phyloP scores from a whole-genome alignment of 2,797 vertebrate genomes.

The Malacoctenus gilli region DNA sequence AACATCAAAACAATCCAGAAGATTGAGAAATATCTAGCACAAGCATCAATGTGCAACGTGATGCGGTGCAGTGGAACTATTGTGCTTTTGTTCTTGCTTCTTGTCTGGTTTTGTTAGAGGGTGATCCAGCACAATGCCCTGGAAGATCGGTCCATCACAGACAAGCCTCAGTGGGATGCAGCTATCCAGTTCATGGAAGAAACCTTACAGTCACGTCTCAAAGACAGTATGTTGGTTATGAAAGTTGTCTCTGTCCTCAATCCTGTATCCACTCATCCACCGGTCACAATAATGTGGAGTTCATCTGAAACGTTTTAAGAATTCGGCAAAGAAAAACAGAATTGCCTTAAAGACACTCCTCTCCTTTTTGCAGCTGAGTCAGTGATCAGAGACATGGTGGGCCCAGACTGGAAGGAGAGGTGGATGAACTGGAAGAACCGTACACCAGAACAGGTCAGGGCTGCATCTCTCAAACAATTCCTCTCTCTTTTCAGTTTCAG shows the following conservation, averaged over 20 bases:
- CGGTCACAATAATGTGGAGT: too few species aligned
- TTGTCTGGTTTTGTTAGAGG: constrained; percentile 77
- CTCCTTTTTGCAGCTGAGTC: constrained; percentile 85
- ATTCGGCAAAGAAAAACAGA: too few species aligned
- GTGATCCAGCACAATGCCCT: constrained; percentile 98
- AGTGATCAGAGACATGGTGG: constrained; percentile 95
- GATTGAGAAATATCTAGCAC: too few species aligned
- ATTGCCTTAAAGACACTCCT: too few species aligned
- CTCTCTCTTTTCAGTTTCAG: too few species aligned
- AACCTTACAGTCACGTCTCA: constrained; percentile 92
- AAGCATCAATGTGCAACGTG: too few species aligned
- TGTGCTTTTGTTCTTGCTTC: constrained; percentile 1
- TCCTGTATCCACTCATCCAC: too few species aligned
- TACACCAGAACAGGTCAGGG: constrained; percentile 91
- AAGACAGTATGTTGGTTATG: constrained; percentile 87
- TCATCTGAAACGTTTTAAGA: too few species aligned
- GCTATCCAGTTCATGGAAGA: constrained; percentile 99
- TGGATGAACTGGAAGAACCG: constrained; percentile 92
- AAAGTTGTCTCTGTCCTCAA: constrained; percentile 1
- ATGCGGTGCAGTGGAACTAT: neutral
- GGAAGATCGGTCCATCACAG: constrained; percentile 96
- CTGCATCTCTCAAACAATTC: too few species aligned
- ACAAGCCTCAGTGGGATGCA: constrained; percentile 98
- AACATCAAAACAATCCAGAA: too few species aligned
- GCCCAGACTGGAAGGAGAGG: constrained; percentile 94